These are phyloP conservation scores for Daboia siamensis DNA, from an alignment of 2,113 vertebrate genomes.

Conservation along the genomic window DNA sequence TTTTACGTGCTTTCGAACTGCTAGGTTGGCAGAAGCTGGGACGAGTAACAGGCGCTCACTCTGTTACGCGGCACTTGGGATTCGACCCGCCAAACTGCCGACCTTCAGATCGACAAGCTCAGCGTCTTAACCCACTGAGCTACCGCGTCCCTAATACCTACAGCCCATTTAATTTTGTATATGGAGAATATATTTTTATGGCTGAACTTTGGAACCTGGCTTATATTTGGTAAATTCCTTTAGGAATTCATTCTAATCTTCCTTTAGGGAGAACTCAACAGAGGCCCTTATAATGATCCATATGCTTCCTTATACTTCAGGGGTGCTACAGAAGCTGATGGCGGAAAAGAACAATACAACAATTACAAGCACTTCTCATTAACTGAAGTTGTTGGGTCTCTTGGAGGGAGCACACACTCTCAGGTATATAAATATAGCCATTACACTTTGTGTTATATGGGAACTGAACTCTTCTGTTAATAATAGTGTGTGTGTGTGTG, in stretches of 20 bases:
- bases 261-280: not conserved
- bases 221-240: not conserved
- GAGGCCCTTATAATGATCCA: rapidly evolving
- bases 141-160: too few relatives aligned
- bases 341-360: constrained; percentile 64
- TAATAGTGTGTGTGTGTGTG: not conserved
- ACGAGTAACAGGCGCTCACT: too few relatives aligned
- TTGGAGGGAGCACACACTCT: constrained; percentile 69
- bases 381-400: constrained; percentile 66
- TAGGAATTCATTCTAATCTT: not conserved
- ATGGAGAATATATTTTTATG: not conserved
- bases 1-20: too few relatives aligned
- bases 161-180: not conserved
- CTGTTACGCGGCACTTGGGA: too few relatives aligned
- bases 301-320: constrained; percentile 58
- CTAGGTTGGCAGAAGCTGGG: too few relatives aligned
- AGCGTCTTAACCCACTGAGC: too few relatives aligned
- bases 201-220: not conserved
- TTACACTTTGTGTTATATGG: not conserved
- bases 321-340: constrained; percentile 69
- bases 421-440: constrained; percentile 54
- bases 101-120: too few relatives aligned
- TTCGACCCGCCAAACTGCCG: too few relatives aligned
- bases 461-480: not conserved
- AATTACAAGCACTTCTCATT: constrained; percentile 69